A percentile compares a stretch with the other conserved stretches of the same genome.
Conservation (phyloP, 2,797 vertebrate genomes). For the Girardinus metallicus region DNA sequence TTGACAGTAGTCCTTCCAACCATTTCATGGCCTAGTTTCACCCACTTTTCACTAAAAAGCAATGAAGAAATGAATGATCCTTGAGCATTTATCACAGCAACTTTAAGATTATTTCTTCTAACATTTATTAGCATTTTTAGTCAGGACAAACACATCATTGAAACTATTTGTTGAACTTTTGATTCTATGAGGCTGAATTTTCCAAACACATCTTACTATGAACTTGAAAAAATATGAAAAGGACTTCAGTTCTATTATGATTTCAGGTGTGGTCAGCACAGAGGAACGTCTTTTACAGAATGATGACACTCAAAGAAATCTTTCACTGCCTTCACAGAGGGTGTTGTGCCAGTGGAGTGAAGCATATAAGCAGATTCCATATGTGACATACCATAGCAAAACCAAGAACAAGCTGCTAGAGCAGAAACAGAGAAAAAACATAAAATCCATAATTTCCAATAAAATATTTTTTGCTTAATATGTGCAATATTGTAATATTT, state of each 20-base stretch:
- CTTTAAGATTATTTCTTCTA: not conserved
- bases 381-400: not conserved
- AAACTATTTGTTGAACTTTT: not conserved
- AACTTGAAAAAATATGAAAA: not conserved
- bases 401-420: no score
- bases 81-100: slow-evolving; percentile 12
- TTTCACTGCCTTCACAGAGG: not conserved
- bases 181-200: not conserved
- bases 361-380: not conserved
- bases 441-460: no score
- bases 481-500: no score
- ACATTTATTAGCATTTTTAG: not conserved
- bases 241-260: not conserved
- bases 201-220: not conserved
- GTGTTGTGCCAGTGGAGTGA: not conserved
- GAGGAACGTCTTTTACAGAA: slow-evolving; percentile 6
- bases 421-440: no score
- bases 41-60: slow-evolving; percentile 8
- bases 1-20: slow-evolving; percentile 45
- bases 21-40: slow-evolving; percentile 66
- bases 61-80: slow-evolving; percentile 19
- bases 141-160: slow-evolving; percentile 10
- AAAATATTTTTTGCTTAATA: no score
- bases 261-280: slow-evolving; percentile 8
- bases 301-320: slow-evolving; percentile 29